Base-by-base conservation (phyloP, 1,140 invertebrate genomes). In the Trichonephila clavata region DNA sequence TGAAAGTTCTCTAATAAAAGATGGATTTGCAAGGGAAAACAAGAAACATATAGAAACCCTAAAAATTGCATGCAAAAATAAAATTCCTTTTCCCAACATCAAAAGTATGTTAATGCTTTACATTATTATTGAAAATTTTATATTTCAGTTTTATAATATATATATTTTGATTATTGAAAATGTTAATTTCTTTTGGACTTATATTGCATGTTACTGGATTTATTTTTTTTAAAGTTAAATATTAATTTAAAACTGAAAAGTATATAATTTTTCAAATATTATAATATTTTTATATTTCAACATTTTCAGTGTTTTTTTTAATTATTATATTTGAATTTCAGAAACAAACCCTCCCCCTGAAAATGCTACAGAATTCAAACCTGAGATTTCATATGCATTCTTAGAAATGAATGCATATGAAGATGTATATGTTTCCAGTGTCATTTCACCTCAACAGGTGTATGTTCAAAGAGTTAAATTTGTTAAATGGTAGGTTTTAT, bases 391-490 rank as follows among this genome's bases (percentile, higher is more conserved):
- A 0, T 83, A 90, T 86, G 86, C 93, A 16, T 94, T 94, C 39
- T 71, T 94, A n/a, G 77, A 90, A n/a, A 59, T 88, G 8, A 84
- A 90, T 90, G 18, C 43, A 1, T 18, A 39, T 84, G 77, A 94
- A 86, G 80, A 94, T 32, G 87, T 94, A 2, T 94, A 84, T 90
- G 87, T 94, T 32, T 94, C 80, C 27, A 68, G 61, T 84, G 77
- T 94, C 14, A 63, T 90, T 21, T 90, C 87, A 68, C 93, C 93
- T 61, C 60, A 94, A 39, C 80, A 71, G 43, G 65, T 94, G 18
- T 94, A 90, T 86, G 88, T 94, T 0, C 93, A 94, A 59, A 65
- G 87, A 90, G 63, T 21, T 21, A 90, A 90, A 50, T 94, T 94
- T 88, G 32, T 63, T 27, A 57, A 88, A 18, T 93, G 92, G 92